Conservation (phyloP, 2,888 invertebrate genomes). For the Cacoxenus indagator region DNA sequence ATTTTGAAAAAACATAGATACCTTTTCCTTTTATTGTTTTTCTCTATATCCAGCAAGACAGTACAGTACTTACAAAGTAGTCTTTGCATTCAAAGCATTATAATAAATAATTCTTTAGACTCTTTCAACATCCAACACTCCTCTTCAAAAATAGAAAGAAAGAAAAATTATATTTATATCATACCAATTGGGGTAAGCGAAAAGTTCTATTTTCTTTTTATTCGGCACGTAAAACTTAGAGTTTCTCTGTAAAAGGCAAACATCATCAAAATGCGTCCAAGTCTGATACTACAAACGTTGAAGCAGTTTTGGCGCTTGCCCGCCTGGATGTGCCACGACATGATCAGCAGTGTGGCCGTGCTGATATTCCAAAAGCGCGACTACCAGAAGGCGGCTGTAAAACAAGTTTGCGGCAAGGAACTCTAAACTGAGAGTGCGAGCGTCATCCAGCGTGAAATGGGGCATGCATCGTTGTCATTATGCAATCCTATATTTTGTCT, state of each 20-base stretch:
- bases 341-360: conserved; percentile 47
- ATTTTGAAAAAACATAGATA: no score
- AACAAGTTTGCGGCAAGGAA: neutral
- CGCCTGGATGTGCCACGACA: conserved; percentile 48
- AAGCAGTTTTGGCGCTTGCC: conserved; percentile 46
- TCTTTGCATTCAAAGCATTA: no score
- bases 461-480: neutral
- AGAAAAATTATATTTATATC: no score
- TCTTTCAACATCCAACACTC: no score
- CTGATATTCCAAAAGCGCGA: conserved; percentile 38
- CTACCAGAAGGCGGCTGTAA: neutral
- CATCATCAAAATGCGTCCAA: neutral
- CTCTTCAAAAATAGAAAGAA: no score
- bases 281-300: conserved; percentile 29
- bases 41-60: no score
- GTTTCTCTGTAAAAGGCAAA: neutral
- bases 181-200: neutral
- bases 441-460: neutral
- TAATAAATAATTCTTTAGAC: no score
- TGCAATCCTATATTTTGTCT: no score
- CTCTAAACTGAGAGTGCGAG: neutral
- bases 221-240: neutral
- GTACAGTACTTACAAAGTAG: no score
- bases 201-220: no score
- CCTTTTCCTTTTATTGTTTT: no score